Percentiles rank a stretch among this genome's conserved stretches.
Evolutionary conservation across 2,797 vertebrate species (phyloP).

Genomic region (Jordanella pulchra): DNA sequence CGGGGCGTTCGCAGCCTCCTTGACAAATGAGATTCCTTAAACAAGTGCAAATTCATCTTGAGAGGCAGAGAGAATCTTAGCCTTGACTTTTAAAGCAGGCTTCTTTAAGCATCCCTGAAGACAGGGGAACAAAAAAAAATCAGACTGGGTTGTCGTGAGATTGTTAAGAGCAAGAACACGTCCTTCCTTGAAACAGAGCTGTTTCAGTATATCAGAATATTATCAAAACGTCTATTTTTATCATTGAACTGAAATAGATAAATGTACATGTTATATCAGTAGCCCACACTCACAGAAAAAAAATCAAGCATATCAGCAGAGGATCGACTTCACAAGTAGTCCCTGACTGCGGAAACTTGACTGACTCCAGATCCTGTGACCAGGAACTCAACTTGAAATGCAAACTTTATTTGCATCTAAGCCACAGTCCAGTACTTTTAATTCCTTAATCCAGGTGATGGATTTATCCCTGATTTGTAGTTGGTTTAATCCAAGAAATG

Average conservation of each 20-base stretch:
- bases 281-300: too few species aligned
- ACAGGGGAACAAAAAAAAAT: too few species aligned
- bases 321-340: too few species aligned
- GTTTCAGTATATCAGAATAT: background rate
- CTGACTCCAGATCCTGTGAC: too few species aligned
- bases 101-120: background rate
- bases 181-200: too few species aligned
- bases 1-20: constrained; percentile 59
- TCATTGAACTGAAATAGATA: background rate
- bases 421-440: too few species aligned
- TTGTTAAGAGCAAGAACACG: background rate
- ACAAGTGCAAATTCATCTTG: constrained; percentile 78
- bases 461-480: background rate
- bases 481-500: background rate
- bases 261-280: background rate
- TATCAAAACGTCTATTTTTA: background rate
- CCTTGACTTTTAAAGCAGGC: constrained; percentile 72
- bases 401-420: too few species aligned
- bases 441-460: background rate
- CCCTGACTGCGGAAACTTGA: too few species aligned
- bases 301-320: too few species aligned
- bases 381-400: too few species aligned
- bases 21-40: constrained; percentile 76
- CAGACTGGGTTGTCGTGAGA: background rate
- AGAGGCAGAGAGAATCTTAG: constrained; percentile 66